Evolutionary conservation across 2,113 vertebrate species (phyloP).

Genomic region (Brienomyrus brachyistius): DNA sequence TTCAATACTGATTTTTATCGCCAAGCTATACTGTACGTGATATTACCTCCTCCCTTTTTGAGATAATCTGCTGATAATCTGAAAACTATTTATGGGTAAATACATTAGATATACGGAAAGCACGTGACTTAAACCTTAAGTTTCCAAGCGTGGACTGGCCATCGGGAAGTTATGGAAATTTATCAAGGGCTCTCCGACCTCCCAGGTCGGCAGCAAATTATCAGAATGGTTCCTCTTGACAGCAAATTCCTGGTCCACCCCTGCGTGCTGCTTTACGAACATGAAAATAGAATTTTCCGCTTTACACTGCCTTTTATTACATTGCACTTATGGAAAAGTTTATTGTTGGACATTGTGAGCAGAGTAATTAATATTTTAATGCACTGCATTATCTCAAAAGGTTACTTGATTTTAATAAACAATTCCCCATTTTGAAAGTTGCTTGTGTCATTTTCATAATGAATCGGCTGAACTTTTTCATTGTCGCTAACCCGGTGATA

Average conservation of each 20-base stretch:
- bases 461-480: conserved; percentile 4
- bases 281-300: not conserved
- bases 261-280: not conserved
- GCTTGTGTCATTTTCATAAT: conserved; percentile 4
- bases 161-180: not conserved
- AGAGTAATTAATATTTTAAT: conserved; percentile 3
- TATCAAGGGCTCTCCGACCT: not conserved
- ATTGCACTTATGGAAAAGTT: not conserved
- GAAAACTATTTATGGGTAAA: not conserved
- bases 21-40: not conserved
- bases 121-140: not conserved
- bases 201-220: not conserved
- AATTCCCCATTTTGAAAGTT: not conserved
- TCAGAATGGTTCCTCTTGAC: not conserved
- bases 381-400: not conserved
- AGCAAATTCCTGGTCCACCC: not conserved
- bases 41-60: not conserved
- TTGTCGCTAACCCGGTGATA: not conserved
- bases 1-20: not conserved
- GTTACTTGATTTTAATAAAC: not conserved
- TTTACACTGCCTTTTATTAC: not conserved
- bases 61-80: not conserved
- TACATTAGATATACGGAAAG: not conserved
- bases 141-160: not conserved
- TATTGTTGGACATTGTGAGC: not conserved